Evolutionary conservation across 1,140 invertebrate species (phyloP).

Genomic region (Cyclina sinensis): DNA sequence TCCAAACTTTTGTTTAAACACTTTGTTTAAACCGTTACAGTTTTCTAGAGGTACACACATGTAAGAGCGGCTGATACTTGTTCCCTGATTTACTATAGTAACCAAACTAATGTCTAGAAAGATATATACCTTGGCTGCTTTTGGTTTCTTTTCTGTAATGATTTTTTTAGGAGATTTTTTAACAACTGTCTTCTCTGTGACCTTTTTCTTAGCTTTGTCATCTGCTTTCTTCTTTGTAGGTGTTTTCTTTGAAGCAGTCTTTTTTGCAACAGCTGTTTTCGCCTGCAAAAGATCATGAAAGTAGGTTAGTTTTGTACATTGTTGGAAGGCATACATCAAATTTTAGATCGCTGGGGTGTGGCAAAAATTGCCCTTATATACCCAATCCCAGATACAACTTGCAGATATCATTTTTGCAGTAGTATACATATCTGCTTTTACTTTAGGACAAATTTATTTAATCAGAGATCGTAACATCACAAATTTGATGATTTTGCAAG

Average conservation of each 20-base stretch:
- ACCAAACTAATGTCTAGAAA: not conserved
- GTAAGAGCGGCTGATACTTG: not conserved
- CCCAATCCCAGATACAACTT: no score
- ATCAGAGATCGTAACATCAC: no score
- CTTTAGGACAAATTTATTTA: no score
- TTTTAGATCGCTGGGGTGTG: no score
- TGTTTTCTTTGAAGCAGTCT: slow-evolving; percentile 25
- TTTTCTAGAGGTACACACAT: no score
- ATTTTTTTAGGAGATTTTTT: slow-evolving; percentile 18
- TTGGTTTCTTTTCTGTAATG: slow-evolving; percentile 44
- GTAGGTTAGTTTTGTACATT: no score
- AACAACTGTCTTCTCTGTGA: not conserved
- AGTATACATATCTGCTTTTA: no score
- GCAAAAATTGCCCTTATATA: no score
- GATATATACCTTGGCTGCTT: slow-evolving; percentile 57
- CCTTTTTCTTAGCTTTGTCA: slow-evolving; percentile 23
- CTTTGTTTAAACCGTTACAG: no score
- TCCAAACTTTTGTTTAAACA: not conserved
- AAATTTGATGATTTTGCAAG: no score
- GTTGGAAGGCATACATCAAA: no score
- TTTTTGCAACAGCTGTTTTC: slow-evolving; percentile 30
- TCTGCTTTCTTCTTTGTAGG: slow-evolving; percentile 13
- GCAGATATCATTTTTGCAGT: no score
- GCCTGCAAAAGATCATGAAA: not conserved
- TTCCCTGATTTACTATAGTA: not conserved